Evolutionary conservation across 2,888 invertebrate species (phyloP), one percentile per base, ranked within the genome.

Genomic region (Orthonychiurus folsomi): DNA sequence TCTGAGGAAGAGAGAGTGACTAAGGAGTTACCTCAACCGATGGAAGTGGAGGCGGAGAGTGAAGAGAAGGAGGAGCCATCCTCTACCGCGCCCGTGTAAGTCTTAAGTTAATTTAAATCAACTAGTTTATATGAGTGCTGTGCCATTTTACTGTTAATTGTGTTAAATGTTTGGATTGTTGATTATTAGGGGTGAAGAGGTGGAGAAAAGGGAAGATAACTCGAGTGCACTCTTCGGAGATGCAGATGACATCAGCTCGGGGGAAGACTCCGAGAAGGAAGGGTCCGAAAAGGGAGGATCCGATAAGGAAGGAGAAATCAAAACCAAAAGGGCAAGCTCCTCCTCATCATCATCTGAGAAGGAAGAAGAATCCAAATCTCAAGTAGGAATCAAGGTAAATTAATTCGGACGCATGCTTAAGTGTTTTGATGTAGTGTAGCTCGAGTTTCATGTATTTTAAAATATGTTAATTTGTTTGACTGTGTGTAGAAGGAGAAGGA

Each of bases 301-400:
- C 5, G 52, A 52, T 5, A 5, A 5, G 3, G 52, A 52, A 52
- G 52, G 12, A 12, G 48, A 47, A 15, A 15, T 15, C 15, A 47
- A 47, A 47, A 12, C 48, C 48, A 47, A 47, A 12, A 47, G 48
- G 15, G 9, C 48, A 47, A 47, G 48, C 9, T 47, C 48, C 9
- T 9, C 48, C 48, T 47, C 48, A 47, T 15, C 48, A n/a, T 47
- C 48, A 20, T 52, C 60, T 20, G 54, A 21, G 54, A 28, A 50
- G 5, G 57, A 48, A 59, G 57, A 23, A 50, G 50, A 52, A 48
- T 56, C 50, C 37, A n/a, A 53, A 12, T 56, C 58, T 9, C 48
- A 56, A 2, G 60, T 63, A 12, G 55, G 59, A 18, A 24, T 50
- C 2, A 52, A 53, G n/a, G n/a, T n/a, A n/a, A n/a, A n/a, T n/a